Evolutionary conservation across 1,140 invertebrate species (phyloP).

Genomic region (Polypedilum vanderplanki): DNA sequence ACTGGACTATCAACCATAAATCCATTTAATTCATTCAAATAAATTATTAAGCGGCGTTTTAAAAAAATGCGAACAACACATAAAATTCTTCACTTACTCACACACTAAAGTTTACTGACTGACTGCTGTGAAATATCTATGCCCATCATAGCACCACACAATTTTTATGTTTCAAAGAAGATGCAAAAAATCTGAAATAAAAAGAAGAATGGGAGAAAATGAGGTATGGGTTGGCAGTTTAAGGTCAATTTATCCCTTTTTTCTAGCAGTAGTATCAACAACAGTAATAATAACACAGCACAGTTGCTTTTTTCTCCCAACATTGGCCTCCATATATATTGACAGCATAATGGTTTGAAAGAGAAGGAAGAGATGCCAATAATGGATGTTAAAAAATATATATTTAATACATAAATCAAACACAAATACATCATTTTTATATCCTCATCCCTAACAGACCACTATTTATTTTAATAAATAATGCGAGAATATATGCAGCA

Average conservation of each 20-base stretch:
- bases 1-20: slow-evolving; percentile 10
- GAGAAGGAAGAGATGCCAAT: not conserved
- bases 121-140: not conserved
- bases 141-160: slow-evolving; percentile 3
- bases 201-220: not conserved
- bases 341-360: not conserved
- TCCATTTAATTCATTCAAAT: slow-evolving; percentile 19
- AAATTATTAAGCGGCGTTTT: slow-evolving; percentile 1
- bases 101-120: not conserved
- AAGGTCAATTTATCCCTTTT: slow-evolving; percentile 13
- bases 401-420: not conserved
- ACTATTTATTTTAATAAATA: slow-evolving; percentile 4
- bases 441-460: not conserved
- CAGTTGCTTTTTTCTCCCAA: not conserved
- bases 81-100: no score
- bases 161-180: not conserved
- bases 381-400: not conserved
- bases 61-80: not conserved
- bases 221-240: not conserved
- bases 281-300: no score
- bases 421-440: slow-evolving; percentile 5
- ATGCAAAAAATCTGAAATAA: not conserved
- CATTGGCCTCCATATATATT: no score
- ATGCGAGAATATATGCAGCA: not conserved
- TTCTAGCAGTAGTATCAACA: not conserved